Evolutionary conservation across 2,888 invertebrate genomes (phyloP).

Genomic region (Lithophane socia): DNA sequence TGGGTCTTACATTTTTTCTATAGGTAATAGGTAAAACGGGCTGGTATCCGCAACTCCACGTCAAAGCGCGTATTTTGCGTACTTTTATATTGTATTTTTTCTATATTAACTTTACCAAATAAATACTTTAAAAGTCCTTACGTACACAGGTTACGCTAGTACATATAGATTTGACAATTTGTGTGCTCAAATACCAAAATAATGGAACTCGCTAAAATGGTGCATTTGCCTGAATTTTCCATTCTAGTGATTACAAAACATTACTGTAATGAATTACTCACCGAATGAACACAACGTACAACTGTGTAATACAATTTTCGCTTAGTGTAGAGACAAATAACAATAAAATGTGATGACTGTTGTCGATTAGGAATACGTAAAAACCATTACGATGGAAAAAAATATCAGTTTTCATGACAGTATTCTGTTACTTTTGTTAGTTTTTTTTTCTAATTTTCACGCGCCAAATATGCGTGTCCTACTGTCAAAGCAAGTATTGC

Average conservation of each 20-base stretch:
- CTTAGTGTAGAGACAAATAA: background rate
- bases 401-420: background rate
- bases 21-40: too few species aligned
- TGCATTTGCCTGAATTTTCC: background rate
- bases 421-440: background rate
- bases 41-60: too few species aligned
- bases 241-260: slow-evolving; percentile 1
- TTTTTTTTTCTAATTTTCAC: background rate
- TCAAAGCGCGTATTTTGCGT: too few species aligned
- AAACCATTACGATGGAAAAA: background rate
- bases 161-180: too few species aligned
- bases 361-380: slow-evolving; percentile 3
- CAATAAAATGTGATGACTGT: background rate
- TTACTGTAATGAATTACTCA: background rate
- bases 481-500: background rate
- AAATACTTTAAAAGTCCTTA: too few species aligned
- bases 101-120: too few species aligned
- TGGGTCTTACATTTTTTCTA: too few species aligned
- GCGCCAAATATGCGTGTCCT: background rate
- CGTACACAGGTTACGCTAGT: too few species aligned
- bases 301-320: background rate
- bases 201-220: background rate
- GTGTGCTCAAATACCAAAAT: background rate
- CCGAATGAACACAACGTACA: background rate
- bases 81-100: too few species aligned